Evolutionary conservation across 2,113 vertebrate genomes (phyloP).

Genomic region (Stigmatopora argus): DNA sequence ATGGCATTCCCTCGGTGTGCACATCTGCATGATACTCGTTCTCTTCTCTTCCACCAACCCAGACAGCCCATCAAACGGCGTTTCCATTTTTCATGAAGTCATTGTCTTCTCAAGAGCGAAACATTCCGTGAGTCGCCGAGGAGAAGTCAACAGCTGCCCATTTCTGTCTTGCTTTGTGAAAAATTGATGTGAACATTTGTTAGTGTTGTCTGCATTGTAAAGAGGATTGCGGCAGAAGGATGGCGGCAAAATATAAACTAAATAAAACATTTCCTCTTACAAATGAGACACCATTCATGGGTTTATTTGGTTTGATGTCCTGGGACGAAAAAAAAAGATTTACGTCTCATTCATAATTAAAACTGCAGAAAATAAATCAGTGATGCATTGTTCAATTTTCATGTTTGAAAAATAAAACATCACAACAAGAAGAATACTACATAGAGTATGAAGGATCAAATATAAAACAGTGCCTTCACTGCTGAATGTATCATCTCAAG

Average conservation of each 20-base stretch:
- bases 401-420: not conserved
- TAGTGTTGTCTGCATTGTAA: not conserved
- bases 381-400: not conserved
- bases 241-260: not conserved
- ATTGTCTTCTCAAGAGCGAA: constrained; percentile 26
- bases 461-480: not conserved
- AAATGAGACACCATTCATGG: not conserved
- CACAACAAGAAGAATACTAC: not conserved
- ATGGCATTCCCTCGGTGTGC: constrained; percentile 14
- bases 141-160: constrained; percentile 34
- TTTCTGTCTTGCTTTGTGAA: constrained; percentile 29
- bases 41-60: constrained; percentile 21
- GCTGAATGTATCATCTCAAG: not conserved
- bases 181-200: constrained; percentile 27
- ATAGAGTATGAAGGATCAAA: not conserved
- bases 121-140: constrained; percentile 17
- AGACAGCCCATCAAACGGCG: constrained; percentile 31
- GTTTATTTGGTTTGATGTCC: not conserved
- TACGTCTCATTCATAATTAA: not conserved
- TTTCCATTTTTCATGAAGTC: constrained; percentile 48
- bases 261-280: constrained; percentile 19
- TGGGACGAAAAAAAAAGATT: not conserved
- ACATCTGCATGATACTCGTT: constrained; percentile 25
- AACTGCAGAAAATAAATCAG: not conserved
- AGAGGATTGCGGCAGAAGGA: not conserved